Conservation (phyloP, 2,797 vertebrate genomes). For the Propithecus deckenii region DNA sequence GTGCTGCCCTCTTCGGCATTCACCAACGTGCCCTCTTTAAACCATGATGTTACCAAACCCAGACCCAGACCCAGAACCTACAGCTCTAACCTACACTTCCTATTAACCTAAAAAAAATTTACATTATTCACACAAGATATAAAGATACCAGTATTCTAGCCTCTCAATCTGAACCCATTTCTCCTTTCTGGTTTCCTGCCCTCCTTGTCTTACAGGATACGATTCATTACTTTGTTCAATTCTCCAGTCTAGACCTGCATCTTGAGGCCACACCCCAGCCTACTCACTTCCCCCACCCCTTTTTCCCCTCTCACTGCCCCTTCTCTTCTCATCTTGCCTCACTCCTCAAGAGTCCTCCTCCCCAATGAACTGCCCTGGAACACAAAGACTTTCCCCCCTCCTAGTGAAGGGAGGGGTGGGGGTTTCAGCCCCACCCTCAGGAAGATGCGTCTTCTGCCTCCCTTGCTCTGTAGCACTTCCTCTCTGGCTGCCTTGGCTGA, state of each 20-base stretch:
- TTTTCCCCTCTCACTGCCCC: background rate
- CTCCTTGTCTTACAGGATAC: background rate
- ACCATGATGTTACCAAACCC: background rate
- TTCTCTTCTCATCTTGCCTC: constrained; percentile 30
- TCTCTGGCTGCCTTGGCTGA: constrained; percentile 55
- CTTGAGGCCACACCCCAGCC: constrained; percentile 30
- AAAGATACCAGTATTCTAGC: background rate
- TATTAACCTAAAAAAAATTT: constrained; percentile 18
- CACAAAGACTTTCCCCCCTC: background rate
- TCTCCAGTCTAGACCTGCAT: constrained; percentile 59
- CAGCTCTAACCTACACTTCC: background rate
- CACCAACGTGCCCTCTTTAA: background rate
- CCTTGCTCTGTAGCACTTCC: constrained; percentile 64
- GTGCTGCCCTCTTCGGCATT: background rate
- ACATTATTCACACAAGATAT: background rate
- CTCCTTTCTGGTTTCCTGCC: background rate
- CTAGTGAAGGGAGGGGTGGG: background rate
- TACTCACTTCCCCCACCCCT: background rate
- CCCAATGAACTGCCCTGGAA: background rate
- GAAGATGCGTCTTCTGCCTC: constrained; percentile 57
- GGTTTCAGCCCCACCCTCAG: constrained; percentile 69
- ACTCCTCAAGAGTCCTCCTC: background rate
- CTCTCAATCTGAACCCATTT: background rate
- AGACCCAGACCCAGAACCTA: background rate
- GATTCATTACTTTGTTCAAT: background rate